Percentiles rank a stretch among this genome's conserved stretches.
Evolutionary conservation across 35 echinoderm and acorn worm species (phyloP).

Genomic region (Stichopus chloronotus): DNA sequence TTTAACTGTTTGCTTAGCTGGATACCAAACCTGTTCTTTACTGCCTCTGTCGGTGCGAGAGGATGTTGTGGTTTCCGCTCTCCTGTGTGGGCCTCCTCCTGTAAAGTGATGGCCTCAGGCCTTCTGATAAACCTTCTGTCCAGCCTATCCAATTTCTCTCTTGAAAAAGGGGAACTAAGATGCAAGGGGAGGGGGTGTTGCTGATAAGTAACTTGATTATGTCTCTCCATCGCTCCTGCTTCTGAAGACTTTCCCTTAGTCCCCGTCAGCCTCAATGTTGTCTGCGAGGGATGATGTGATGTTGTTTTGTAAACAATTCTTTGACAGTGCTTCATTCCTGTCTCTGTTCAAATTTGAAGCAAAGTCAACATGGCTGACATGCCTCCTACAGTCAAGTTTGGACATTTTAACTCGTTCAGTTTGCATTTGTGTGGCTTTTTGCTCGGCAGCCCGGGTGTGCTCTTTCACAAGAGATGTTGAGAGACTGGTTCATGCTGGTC

Average conservation of each 20-base stretch:
- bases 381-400: too few relatives aligned
- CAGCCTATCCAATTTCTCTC: neutral
- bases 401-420: too few relatives aligned
- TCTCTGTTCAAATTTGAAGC: too few relatives aligned
- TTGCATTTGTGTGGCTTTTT: too few relatives aligned
- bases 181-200: neutral
- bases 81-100: slow-evolving; percentile 48
- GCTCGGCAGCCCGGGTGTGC: neutral
- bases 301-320: too few relatives aligned
- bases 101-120: slow-evolving; percentile 8
- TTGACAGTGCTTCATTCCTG: too few relatives aligned
- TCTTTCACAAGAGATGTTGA: neutral
- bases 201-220: neutral
- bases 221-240: too few relatives aligned
- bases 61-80: slow-evolving; percentile 22
- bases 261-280: too few relatives aligned
- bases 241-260: too few relatives aligned
- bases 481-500: neutral
- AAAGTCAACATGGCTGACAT: too few relatives aligned
- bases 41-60: neutral
- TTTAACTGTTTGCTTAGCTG: slow-evolving; percentile 44
- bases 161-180: too few relatives aligned
- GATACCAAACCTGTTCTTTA: slow-evolving; percentile 21
- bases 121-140: neutral
- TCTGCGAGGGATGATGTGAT: too few relatives aligned